Conservation (phyloP, 1,140 invertebrate genomes). For the Drosophila arizonae region DNA sequence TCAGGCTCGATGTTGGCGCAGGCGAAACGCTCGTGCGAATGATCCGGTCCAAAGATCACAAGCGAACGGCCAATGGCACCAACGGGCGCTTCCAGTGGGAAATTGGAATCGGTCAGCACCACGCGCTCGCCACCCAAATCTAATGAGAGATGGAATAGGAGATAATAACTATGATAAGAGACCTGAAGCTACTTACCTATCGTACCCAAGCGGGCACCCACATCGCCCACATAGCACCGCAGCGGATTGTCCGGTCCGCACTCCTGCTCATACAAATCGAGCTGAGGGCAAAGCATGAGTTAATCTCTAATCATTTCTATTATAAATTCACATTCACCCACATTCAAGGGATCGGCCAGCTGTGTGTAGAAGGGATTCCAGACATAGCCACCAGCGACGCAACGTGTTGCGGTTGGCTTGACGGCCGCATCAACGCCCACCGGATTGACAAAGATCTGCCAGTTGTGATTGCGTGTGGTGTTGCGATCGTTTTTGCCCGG, state of each 20-base stretch:
- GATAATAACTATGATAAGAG: not conserved
- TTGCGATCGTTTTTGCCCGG: slow-evolving; percentile 92
- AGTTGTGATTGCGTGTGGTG: slow-evolving; percentile 93
- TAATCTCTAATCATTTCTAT: not conserved
- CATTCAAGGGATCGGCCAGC: slow-evolving; percentile 93
- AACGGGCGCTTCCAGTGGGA: slow-evolving; percentile 91
- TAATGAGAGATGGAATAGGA: slow-evolving; percentile 16
- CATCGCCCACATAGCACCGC: slow-evolving; percentile 96
- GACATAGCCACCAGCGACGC: slow-evolving; percentile 93
- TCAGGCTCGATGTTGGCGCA: slow-evolving; percentile 96
- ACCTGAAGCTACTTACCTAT: slow-evolving; percentile 84
- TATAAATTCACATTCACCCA: slow-evolving; percentile 82
- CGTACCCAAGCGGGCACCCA: slow-evolving; percentile 92
- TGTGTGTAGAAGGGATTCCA: slow-evolving; percentile 98
- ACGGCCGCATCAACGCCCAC: slow-evolving; percentile 96
- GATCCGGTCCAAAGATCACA: slow-evolving; percentile 91
- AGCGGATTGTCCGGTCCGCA: slow-evolving; percentile 94
- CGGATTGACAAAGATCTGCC: slow-evolving; percentile 96
- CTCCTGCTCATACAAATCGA: slow-evolving; percentile 92
- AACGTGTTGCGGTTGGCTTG: slow-evolving; percentile 89
- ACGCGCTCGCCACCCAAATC: slow-evolving; percentile 90
- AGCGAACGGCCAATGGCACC: slow-evolving; percentile 93
- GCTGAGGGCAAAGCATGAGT: slow-evolving; percentile 83
- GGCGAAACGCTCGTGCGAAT: slow-evolving; percentile 88
- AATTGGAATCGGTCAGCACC: slow-evolving; percentile 93